Base-by-base conservation (phyloP, 2,888 invertebrate genomes). In the Beris chalybata region DNA sequence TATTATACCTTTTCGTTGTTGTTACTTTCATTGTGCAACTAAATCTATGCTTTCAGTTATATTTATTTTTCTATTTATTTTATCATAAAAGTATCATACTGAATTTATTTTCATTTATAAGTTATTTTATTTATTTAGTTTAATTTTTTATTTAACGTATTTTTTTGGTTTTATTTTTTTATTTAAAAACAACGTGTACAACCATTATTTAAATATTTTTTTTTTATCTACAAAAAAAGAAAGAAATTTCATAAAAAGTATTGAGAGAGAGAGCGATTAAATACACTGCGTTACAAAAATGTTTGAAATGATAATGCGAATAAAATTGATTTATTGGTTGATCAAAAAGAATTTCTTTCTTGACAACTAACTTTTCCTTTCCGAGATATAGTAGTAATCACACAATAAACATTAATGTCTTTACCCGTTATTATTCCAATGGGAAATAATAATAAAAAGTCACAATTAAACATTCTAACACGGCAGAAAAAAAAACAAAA, bases 141-240 rank as follows among this genome's bases (percentile, higher is more conserved):
- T 31, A 45, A 15, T 45, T 55, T 31, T 65, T 56, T 47, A 56
- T 65, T 65, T 65, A 47, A 47, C 5, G 38, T 38, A 38, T 65
- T 56, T 47, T n/a, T 47, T 65, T 65, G 1, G n/a, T 31, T 55
- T 12, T 15, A 30, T 56, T 65, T 22, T 22, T 22, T 47, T 65
- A 29, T 44, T 15, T 45, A 43, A 11, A 50, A 52, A 52, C 22
- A 52, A 53, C 43, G 57, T 47, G 66, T 66, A 66, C 66, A 66
- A 66, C 66, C 66, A 66, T 66, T 66, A 66, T 66, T 66, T 66
- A 66, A 66, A 66, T 58, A 30, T 64, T 53, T 22, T 13, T 22
- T 50, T 50, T 50, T 13, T 48, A 13, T 13, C 48, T 13, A 12
- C n/a, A 13, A 48, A 56, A n/a, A 30, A 57, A 22, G n/a, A 43